Conservation (phyloP, 2,888 invertebrate species). For the Ptychoptera albimana region DNA sequence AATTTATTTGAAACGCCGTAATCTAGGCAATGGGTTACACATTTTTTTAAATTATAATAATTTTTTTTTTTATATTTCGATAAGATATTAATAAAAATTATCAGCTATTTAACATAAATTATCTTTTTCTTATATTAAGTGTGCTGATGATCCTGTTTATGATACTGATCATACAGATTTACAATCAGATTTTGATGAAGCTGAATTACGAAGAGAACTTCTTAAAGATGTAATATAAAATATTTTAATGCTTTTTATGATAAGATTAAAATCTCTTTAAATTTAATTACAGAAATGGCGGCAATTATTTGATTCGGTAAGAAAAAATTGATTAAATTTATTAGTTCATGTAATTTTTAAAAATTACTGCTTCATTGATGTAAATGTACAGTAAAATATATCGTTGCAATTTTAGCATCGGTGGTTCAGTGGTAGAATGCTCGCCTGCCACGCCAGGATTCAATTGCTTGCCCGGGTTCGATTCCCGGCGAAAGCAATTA, state of each 20-base stretch:
- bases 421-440: constrained; percentile 4
- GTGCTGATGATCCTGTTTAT: constrained; percentile 42
- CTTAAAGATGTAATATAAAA: constrained; percentile 56
- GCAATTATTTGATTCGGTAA: constrained; percentile 70
- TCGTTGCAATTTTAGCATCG: not conserved
- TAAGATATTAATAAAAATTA: not conserved
- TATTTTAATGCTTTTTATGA: constrained; percentile 5
- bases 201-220: constrained; percentile 56
- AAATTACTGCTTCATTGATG: no score
- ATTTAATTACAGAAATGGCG: constrained; percentile 66
- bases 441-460: not conserved
- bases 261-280: constrained; percentile 14
- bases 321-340: constrained; percentile 10
- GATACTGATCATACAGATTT: constrained; percentile 70
- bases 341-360: no score
- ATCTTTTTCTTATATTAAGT: constrained; percentile 14
- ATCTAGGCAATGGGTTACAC: not conserved
- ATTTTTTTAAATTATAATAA: not conserved
- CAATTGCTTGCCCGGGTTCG: not conserved
- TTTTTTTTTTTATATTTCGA: not conserved
- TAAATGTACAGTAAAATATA: no score
- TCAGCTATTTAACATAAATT: not conserved
- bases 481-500: constrained; percentile 1
- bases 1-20: not conserved
- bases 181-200: constrained; percentile 64